Conservation (phyloP, 2,113 vertebrate genomes). For the Riparia riparia region DNA sequence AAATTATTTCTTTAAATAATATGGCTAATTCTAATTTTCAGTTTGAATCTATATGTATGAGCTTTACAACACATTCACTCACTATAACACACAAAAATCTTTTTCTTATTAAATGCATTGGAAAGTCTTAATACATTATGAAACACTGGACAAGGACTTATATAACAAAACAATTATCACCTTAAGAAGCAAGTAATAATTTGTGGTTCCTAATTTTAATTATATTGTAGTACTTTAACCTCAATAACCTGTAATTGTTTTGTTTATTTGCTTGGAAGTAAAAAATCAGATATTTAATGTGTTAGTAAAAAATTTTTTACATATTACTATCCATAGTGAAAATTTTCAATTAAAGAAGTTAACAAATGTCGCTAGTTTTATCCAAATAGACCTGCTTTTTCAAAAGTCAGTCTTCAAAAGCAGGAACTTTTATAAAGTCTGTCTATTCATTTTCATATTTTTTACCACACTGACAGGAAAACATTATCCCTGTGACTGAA, state of each 20-base stretch:
- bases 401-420: background rate
- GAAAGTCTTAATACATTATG: background rate
- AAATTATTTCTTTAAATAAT: constrained; percentile 37
- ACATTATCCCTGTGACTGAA: background rate
- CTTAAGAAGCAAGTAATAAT: background rate
- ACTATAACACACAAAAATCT: background rate
- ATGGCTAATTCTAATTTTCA: constrained; percentile 33
- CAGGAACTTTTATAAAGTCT: background rate
- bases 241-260: background rate
- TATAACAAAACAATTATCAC: background rate
- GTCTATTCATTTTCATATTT: background rate
- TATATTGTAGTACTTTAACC: background rate
- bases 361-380: background rate
- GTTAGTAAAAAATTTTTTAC: background rate
- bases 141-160: background rate
- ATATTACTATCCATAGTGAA: background rate
- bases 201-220: background rate
- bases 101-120: background rate
- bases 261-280: background rate
- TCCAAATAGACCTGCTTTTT: background rate
- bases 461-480: background rate
- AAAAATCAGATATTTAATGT: background rate
- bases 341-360: background rate
- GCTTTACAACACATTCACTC: background rate
- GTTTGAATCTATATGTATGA: background rate